phyloP scores from a whole-genome alignment of 2,113 vertebrate species.

The Podarcis raffonei region DNA sequence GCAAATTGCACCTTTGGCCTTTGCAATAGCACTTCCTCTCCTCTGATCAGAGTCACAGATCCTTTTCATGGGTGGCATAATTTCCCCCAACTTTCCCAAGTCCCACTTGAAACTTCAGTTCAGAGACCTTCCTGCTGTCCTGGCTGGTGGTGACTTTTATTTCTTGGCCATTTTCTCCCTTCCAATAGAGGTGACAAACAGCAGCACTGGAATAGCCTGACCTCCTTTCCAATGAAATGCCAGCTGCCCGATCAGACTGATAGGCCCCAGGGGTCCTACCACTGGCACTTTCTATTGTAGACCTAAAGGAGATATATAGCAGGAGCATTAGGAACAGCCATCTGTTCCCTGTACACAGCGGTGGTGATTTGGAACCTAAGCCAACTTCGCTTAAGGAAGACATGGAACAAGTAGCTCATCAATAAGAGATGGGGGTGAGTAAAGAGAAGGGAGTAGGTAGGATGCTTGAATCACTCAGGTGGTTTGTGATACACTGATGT shows the following conservation, averaged over 20 bases:
- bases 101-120: no score
- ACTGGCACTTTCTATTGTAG: neutral
- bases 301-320: neutral
- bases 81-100: no score
- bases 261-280: constrained; percentile 12
- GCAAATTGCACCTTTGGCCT: neutral
- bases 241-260: constrained; percentile 35
- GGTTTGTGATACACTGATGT: no score
- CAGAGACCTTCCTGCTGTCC: constrained; percentile 7
- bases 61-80: no score
- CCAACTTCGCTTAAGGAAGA: constrained; percentile 35
- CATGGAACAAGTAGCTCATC: constrained; percentile 32
- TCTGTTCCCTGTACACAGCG: constrained; percentile 42
- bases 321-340: constrained; percentile 42
- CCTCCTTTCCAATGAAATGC: constrained; percentile 40
- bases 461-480: neutral
- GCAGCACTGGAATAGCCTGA: constrained; percentile 42
- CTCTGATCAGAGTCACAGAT: no score
- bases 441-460: neutral
- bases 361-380: neutral
- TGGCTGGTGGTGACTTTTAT: constrained; percentile 24
- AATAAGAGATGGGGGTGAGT: constrained; percentile 9
- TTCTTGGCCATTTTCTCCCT: constrained; percentile 1
- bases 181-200: constrained; percentile 22
- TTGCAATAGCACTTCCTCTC: neutral